Evolutionary conservation across 2,888 invertebrate genomes (phyloP).

Genomic region (Bugulina stolonifera): DNA sequence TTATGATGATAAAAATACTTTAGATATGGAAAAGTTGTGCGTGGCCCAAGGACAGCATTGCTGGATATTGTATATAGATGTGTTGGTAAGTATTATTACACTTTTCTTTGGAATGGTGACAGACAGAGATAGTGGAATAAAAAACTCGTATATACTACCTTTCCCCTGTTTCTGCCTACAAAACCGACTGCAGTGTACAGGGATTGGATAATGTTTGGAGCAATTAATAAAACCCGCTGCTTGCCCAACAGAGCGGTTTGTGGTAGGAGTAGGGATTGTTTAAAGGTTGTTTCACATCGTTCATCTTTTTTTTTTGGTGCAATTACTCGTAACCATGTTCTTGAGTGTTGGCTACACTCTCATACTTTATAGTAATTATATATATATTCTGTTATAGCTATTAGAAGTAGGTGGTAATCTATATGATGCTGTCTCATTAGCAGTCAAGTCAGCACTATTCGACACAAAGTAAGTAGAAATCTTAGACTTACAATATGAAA

Average conservation of each 20-base stretch:
- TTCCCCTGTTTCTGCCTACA: background rate
- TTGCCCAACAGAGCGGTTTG: too few species aligned
- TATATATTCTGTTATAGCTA: conserved; percentile 51
- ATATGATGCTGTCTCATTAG: conserved; percentile 87
- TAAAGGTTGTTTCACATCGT: too few species aligned
- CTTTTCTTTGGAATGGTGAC: background rate
- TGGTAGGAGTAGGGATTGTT: too few species aligned
- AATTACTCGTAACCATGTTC: too few species aligned
- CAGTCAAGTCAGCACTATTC: conserved; percentile 83
- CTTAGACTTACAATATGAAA: too few species aligned
- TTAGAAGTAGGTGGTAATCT: conserved; percentile 92
- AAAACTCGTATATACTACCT: background rate
- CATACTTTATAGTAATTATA: too few species aligned
- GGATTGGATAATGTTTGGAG: too few species aligned
- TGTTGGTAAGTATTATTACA: conserved; percentile 76
- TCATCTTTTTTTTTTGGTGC: too few species aligned
- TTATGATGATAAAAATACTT: conserved; percentile 70
- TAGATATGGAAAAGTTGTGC: conserved; percentile 72
- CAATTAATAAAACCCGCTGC: too few species aligned
- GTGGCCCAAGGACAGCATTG: conserved; percentile 80
- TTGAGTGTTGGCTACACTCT: background rate
- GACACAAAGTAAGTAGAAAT: conserved; percentile 61
- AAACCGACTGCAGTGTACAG: too few species aligned
- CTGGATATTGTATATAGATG: conserved; percentile 90
- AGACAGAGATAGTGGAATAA: background rate